phyloP scores from a whole-genome alignment of 2,113 vertebrate species.

The Asarcornis scutulata region DNA sequence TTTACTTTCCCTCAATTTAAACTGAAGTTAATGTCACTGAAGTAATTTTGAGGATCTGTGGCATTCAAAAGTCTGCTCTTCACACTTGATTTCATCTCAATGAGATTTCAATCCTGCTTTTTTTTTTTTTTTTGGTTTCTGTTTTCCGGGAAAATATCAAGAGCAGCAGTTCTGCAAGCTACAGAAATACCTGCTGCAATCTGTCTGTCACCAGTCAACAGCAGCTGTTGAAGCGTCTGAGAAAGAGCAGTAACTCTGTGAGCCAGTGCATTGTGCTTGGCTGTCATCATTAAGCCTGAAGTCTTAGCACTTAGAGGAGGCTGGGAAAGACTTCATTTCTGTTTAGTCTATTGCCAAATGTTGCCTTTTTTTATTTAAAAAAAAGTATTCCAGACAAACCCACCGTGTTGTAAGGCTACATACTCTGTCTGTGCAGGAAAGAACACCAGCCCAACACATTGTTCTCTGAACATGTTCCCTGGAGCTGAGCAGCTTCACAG shows the following conservation, averaged over 20 bases:
- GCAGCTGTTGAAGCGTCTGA: not conserved
- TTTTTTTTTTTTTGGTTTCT: not conserved
- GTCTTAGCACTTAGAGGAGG: not conserved
- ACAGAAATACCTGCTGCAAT: not conserved
- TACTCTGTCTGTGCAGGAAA: not conserved
- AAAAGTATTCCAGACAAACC: not conserved
- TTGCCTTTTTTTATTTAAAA: too few relatives aligned
- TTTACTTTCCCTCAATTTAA: not conserved
- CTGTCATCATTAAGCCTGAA: not conserved
- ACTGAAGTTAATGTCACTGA: not conserved
- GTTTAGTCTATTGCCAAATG: not conserved
- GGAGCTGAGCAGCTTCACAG: not conserved
- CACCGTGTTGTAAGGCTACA: accelerated
- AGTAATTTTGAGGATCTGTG: not conserved
- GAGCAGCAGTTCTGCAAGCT: not conserved
- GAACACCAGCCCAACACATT: not conserved
- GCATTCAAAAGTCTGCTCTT: not conserved
- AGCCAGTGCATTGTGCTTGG: not conserved
- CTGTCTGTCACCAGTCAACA: not conserved
- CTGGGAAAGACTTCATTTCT: not conserved
- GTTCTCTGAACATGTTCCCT: not conserved
- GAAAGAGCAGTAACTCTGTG: not conserved
- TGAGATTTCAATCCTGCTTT: not conserved
- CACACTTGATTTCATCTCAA: constrained; percentile 2
- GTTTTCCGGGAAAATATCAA: not conserved